These are phyloP conservation scores for Tetheella fluctuosa DNA, from an alignment of 2,888 invertebrate genomes.

Conservation along the genomic window DNA sequence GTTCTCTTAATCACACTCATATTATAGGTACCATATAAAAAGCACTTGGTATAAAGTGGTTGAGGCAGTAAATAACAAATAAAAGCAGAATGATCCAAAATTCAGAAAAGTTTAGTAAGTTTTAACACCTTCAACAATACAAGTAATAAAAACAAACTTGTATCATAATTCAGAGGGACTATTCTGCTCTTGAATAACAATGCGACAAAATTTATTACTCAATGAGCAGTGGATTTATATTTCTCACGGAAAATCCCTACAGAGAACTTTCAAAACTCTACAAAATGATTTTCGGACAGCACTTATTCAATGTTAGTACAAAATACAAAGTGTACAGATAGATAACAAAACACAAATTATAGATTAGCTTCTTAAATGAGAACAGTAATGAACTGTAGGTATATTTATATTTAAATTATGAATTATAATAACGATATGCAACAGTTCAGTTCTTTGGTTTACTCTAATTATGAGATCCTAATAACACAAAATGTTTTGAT, in stretches of 20 bases:
- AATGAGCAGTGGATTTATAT: constrained; percentile 56
- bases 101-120: constrained; percentile 3
- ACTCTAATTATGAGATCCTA: constrained; percentile 10
- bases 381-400: too few relatives aligned
- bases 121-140: constrained; percentile 32
- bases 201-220: constrained; percentile 58
- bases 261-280: constrained; percentile 46
- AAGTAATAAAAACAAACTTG: constrained; percentile 60
- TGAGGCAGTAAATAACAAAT: background rate
- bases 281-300: constrained; percentile 45
- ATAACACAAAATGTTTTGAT: constrained; percentile 29
- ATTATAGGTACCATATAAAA: background rate
- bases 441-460: background rate
- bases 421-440: background rate
- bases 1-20: background rate
- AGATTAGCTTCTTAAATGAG: too few relatives aligned
- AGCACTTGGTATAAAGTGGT: background rate
- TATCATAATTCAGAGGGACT: constrained; percentile 53
- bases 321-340: constrained; percentile 14
- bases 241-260: constrained; percentile 42
- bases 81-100: background rate
- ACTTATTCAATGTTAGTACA: constrained; percentile 16
- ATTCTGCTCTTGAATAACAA: constrained; percentile 58
- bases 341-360: too few relatives aligned
- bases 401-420: too few relatives aligned